phyloP scores from a whole-genome alignment of 2,113 vertebrate species.

The Argyrosomus japonicus region DNA sequence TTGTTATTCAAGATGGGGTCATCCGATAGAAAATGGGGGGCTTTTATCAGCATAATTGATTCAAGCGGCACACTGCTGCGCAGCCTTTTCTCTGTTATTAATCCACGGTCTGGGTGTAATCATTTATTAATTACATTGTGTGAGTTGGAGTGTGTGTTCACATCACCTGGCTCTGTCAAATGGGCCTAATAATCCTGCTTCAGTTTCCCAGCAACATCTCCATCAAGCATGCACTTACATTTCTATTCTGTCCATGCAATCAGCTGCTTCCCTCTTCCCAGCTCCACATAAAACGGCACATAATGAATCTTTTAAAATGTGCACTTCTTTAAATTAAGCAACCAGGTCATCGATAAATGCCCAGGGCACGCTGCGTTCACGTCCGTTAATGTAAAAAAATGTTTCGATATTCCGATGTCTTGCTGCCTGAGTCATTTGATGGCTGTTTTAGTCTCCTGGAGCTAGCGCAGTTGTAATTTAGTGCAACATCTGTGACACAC shows the following conservation, averaged over 20 bases:
- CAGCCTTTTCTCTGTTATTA: constrained; percentile 50
- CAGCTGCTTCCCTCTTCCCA: background rate
- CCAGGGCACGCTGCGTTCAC: background rate
- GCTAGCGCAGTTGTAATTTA: constrained; percentile 30
- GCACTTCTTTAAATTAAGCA: constrained; percentile 27
- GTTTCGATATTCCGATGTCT: background rate
- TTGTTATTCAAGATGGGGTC: constrained; percentile 67
- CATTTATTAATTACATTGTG: constrained; percentile 59
- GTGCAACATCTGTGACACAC: constrained; percentile 46
- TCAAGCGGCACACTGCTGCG: constrained; percentile 23
- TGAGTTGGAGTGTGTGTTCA: constrained; percentile 33
- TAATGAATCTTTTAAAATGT: constrained; percentile 32
- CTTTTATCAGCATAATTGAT: constrained; percentile 70
- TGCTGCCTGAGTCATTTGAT: constrained; percentile 2
- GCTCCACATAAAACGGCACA: constrained; percentile 1
- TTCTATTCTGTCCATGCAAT: constrained; percentile 33
- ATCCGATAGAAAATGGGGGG: constrained; percentile 56
- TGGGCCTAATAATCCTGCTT: constrained; percentile 47
- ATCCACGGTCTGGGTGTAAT: constrained; percentile 34
- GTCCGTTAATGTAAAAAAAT: background rate
- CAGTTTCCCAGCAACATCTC: constrained; percentile 48
- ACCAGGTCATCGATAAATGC: constrained; percentile 4
- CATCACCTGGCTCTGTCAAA: constrained; percentile 62
- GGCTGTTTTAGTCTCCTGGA: constrained; percentile 1
- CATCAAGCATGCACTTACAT: constrained; percentile 21